phyloP scores from a whole-genome alignment of 2,888 invertebrate species.

The Synergus umbraculus region DNA sequence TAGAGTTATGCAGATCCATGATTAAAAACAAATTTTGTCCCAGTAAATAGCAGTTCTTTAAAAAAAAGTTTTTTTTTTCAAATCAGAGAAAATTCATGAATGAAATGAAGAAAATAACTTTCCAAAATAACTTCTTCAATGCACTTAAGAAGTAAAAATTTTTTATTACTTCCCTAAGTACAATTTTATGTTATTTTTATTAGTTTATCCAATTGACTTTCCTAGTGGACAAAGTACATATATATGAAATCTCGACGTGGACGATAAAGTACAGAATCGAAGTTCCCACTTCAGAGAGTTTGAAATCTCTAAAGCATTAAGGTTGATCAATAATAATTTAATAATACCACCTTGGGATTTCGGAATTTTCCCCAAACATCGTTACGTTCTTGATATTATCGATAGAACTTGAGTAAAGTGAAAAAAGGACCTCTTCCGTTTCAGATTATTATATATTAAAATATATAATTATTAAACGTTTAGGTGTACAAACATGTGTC shows the following conservation, averaged over 20 bases:
- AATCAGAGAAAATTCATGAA: too few relatives aligned
- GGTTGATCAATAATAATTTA: neutral
- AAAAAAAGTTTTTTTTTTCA: neutral
- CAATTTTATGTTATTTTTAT: too few relatives aligned
- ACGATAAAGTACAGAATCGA: neutral
- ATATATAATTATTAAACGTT: neutral
- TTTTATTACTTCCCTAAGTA: too few relatives aligned
- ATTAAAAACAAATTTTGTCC: neutral
- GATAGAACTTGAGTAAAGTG: neutral
- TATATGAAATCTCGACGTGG: neutral
- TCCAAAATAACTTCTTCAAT: too few relatives aligned
- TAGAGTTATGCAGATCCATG: neutral
- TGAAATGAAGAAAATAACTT: too few relatives aligned
- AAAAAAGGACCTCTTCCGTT: neutral
- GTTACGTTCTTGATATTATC: neutral
- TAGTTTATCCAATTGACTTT: too few relatives aligned
- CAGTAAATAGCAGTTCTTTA: too few relatives aligned
- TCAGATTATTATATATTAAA: neutral
- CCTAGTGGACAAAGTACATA: too few relatives aligned
- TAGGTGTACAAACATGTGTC: conserved; percentile 8
- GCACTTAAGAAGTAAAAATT: too few relatives aligned
- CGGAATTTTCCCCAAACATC: neutral
- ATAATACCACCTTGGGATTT: neutral
- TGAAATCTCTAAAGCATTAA: neutral
- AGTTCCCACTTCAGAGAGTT: neutral